These are phyloP conservation scores for Drosophila buzzatii DNA, from an alignment of 2,888 invertebrate species.

Conservation along the genomic window DNA sequence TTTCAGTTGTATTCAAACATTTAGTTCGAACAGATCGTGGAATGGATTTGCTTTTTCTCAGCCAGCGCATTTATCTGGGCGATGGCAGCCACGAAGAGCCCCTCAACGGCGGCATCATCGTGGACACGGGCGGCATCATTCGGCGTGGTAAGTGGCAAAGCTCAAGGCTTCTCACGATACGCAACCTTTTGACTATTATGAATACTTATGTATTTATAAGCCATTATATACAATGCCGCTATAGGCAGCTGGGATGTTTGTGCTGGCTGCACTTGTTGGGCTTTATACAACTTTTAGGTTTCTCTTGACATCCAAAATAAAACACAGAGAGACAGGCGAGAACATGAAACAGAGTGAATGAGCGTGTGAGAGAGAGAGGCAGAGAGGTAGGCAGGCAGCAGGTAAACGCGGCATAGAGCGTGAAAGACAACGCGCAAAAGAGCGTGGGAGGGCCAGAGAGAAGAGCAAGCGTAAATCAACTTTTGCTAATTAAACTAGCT, in stretches of 20 bases:
- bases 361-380: no score
- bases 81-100: constrained; percentile 84
- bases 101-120: constrained; percentile 87
- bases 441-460: not conserved
- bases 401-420: not conserved
- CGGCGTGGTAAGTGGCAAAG: constrained; percentile 60
- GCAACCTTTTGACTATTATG: constrained; percentile 15
- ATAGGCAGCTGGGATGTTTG: constrained; percentile 3
- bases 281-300: constrained; percentile 5
- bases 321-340: no score
- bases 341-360: not conserved
- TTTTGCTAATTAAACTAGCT: constrained; percentile 4
- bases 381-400: no score
- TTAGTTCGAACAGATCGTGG: constrained; percentile 17
- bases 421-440: not conserved
- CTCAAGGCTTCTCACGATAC: constrained; percentile 6
- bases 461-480: not conserved
- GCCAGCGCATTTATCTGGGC: constrained; percentile 86
- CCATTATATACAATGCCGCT: not conserved
- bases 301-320: constrained; percentile 16
- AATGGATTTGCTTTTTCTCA: constrained; percentile 85
- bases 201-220: constrained; percentile 18
- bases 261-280: constrained; percentile 9
- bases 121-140: constrained; percentile 87
- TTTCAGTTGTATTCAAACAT: constrained; percentile 33